phyloP scores from a whole-genome alignment of 2,797 vertebrate genomes.

The Tauraco hartlaubi region DNA sequence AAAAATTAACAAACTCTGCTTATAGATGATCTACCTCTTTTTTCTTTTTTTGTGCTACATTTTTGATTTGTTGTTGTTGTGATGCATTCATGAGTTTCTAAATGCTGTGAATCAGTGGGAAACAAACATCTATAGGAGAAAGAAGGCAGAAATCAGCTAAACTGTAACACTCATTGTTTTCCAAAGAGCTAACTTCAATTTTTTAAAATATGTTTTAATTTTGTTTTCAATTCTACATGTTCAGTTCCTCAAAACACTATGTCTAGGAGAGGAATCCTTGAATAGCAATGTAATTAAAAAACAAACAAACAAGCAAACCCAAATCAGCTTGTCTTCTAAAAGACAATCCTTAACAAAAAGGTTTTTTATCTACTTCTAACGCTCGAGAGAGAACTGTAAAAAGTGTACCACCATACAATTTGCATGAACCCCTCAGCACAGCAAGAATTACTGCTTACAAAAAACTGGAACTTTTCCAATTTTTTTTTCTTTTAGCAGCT shows the following conservation, averaged over 20 bases:
- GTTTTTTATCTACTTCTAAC: not conserved
- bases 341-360: not conserved
- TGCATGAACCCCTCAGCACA: not conserved
- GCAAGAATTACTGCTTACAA: not conserved
- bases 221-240: not conserved
- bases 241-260: not conserved
- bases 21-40: not conserved
- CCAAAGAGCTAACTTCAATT: not conserved
- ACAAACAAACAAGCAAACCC: fast-evolving
- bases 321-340: not conserved
- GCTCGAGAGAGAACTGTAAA: not conserved
- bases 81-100: not conserved
- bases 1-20: not conserved
- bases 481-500: not conserved
- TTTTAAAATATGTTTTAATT: not conserved
- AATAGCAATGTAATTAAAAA: not conserved
- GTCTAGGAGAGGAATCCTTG: not conserved
- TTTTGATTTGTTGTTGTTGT: not conserved
- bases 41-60: not conserved
- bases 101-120: not conserved
- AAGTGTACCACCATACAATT: not conserved
- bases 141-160: not conserved
- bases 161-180: not conserved
- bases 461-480: not conserved
- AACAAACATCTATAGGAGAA: not conserved